Base-by-base conservation (phyloP, 2,888 invertebrate genomes). In the Pyrrhosoma nymphula region DNA sequence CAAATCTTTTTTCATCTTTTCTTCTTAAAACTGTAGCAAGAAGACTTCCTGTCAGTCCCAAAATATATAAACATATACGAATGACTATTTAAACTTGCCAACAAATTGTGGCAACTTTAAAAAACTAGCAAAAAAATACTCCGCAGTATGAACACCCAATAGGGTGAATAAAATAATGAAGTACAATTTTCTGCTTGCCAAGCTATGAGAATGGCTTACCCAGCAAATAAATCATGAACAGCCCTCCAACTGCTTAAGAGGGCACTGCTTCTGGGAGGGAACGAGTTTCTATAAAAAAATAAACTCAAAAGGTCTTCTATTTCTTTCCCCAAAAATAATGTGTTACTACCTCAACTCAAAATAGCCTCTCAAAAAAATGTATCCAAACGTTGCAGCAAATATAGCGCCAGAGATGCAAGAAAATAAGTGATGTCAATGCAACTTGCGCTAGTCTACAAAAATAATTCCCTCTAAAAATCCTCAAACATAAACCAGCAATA, bases 51-150 rank as follows among this genome's bases (percentile, higher is more conserved):
- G 47, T 47, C 93, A 69, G 82, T 69, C 39, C 91, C 60, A 63
- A 91, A 93, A 69, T n/a, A 47, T 47, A 93, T 69, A 63, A 23
- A 39, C 39, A 69, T 20, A 75, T 69, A 93, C n/a, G 69, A 23
- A 69, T 93, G 93, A 93, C 69, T 69, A 93, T 69, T 56, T 35
- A 63, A 75, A 23, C n/a, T 14, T n/a, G 55, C 69, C 69, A 47
- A 69, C 63, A 75, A 63, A 55, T 63, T 16, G 26, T 69, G 69
- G 47, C 69, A 47, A 47, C 23, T 35, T 75, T 93, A n/a, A 93
- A 93, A 93, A 91, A 91, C 63, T 91, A 91, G 91, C 75, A 69
- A 93, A 93, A 39, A 93, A 93, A 93, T 91, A 89, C 89, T 91
- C 35, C 39, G 60, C 69, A 93, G 16, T 93, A 47, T 47, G 69